A percentile compares a stretch with the other conserved stretches of the same genome.
These are phyloP conservation scores for Petaurus breviceps DNA, from an alignment of 2,113 vertebrate genomes.

Conservation along the genomic window DNA sequence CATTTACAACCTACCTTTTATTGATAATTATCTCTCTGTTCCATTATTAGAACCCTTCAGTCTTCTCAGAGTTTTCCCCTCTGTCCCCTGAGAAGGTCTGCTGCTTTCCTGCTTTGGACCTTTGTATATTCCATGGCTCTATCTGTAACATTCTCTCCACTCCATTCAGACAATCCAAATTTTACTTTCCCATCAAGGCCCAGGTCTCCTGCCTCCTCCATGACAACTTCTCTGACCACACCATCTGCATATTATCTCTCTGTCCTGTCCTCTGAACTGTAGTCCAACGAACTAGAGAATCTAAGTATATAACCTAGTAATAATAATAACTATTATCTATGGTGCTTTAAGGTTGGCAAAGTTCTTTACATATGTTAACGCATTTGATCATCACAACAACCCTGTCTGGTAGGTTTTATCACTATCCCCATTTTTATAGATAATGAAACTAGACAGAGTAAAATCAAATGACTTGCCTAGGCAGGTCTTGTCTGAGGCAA, in stretches of 20 bases:
- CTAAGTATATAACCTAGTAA: not conserved
- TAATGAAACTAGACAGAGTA: not conserved
- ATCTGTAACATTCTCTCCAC: not conserved
- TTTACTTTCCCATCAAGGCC: not conserved
- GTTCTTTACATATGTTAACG: not conserved
- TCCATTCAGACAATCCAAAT: not conserved
- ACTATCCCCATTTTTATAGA: not conserved
- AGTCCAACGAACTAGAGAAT: not conserved
- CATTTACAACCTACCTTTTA: conserved; percentile 1
- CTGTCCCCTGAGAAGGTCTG: not conserved
- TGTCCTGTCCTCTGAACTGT: not conserved
- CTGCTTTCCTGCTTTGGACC: not conserved
- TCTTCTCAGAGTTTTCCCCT: not conserved
- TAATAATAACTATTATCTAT: too few species aligned
- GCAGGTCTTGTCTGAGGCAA: not conserved
- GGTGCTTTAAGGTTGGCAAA: not conserved
- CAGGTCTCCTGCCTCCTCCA: not conserved
- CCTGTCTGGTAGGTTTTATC: not conserved
- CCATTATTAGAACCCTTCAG: not conserved
- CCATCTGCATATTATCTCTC: not conserved
- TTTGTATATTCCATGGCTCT: not conserved
- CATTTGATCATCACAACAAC: too few species aligned
- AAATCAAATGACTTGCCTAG: not conserved
- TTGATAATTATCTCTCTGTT: not conserved
- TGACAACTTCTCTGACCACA: not conserved